Evolutionary conservation across 92 coral and sea anemone species (phyloP).

Genomic region (Bergia sp.): DNA sequence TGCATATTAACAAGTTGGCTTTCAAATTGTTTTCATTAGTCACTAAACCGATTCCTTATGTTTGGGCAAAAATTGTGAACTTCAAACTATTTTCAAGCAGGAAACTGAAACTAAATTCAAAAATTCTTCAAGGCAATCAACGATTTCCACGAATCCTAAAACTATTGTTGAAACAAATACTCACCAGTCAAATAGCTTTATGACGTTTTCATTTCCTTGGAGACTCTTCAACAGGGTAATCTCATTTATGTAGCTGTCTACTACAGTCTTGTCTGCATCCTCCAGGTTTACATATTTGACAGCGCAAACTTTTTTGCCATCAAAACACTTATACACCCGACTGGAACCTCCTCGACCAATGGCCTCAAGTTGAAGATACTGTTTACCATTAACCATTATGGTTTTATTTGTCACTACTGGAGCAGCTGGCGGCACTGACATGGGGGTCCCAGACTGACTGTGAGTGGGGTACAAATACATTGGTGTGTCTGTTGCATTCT

Average conservation of each 20-base stretch:
- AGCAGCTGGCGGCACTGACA: constrained; percentile 17
- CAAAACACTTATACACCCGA: constrained; percentile 73
- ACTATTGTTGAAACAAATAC: constrained; percentile 4
- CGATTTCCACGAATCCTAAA: background rate
- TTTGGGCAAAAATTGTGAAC: no score
- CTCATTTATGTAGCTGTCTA: constrained; percentile 95
- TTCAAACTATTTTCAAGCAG: no score
- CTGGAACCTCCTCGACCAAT: constrained; percentile 98
- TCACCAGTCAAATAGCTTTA: constrained; percentile 92
- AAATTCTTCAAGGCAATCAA: no score
- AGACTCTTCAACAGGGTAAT: constrained; percentile 83
- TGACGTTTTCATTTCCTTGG: constrained; percentile 94
- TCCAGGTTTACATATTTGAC: constrained; percentile 88
- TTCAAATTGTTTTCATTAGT: no score
- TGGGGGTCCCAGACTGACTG: constrained; percentile 20
- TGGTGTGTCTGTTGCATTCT: background rate
- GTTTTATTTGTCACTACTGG: constrained; percentile 36
- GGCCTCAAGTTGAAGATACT: constrained; percentile 74
- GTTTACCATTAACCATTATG: constrained; percentile 82
- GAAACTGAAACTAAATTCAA: background rate
- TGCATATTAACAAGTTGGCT: no score
- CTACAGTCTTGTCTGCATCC: constrained; percentile 84
- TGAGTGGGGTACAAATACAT: constrained; percentile 29
- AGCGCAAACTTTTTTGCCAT: constrained; percentile 85
- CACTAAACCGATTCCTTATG: no score